Evolutionary conservation across 2,113 vertebrate species (phyloP).

Genomic region (Engystomops pustulosus): DNA sequence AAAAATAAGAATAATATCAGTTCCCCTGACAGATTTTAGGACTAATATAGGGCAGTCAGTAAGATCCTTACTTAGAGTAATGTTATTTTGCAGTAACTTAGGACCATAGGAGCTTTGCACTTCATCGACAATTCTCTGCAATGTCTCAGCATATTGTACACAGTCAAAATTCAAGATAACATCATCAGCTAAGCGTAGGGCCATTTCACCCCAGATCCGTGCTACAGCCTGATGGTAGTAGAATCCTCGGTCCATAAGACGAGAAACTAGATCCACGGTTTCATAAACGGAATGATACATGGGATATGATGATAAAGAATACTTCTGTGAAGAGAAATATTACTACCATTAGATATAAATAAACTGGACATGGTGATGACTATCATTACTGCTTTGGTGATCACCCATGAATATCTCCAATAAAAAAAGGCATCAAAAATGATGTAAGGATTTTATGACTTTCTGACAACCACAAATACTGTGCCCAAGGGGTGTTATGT

Average conservation of each 20-base stretch:
- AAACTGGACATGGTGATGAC: too few species aligned
- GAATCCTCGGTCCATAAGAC: constrained; percentile 55
- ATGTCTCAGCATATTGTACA: constrained; percentile 39
- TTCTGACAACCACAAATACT: too few species aligned
- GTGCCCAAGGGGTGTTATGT: too few species aligned
- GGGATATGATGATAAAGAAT: constrained; percentile 52
- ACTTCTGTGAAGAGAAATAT: constrained; percentile 34
- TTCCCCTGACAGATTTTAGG: too few species aligned
- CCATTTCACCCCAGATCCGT: constrained; percentile 54
- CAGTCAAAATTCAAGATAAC: constrained; percentile 52
- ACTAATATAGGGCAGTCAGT: too few species aligned
- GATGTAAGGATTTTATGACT: too few species aligned
- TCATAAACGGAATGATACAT: constrained; percentile 59
- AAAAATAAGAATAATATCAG: too few species aligned
- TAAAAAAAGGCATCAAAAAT: too few species aligned
- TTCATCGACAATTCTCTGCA: constrained; percentile 39
- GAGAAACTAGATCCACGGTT: constrained; percentile 51
- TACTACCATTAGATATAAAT: neutral
- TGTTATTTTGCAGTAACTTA: constrained; percentile 19
- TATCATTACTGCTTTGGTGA: too few species aligned
- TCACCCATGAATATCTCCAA: too few species aligned
- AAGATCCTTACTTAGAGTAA: constrained; percentile 33
- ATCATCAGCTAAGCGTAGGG: constrained; percentile 39
- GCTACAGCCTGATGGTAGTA: constrained; percentile 56
- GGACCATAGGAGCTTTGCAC: constrained; percentile 30